Evolutionary conservation across 2,888 invertebrate genomes (phyloP), one percentile per base, ranked within the genome.

Genomic region (Volucella bombylans): DNA sequence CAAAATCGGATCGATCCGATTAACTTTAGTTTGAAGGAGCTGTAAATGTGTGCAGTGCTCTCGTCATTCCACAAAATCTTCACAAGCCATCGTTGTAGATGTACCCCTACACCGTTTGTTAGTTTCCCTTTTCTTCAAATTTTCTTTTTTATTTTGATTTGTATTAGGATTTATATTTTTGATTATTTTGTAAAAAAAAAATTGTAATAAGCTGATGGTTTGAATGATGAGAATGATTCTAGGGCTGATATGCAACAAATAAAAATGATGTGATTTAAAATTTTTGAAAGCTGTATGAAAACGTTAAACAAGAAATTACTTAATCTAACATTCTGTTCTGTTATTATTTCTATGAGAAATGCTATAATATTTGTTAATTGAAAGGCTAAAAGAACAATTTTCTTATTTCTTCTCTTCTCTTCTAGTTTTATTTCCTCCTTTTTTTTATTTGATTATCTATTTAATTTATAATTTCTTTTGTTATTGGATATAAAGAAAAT

Each of bases 401-500:
- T 38, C 39, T 57, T 50, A 23, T 57, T 23, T 6, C 31, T 6
- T 31, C 31, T 31, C 31, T 31, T 31, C 31, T 31, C 6, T 31
- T 31, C 31, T 31, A 31, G 31, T 31, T 31, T 6, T 31, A 0
- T 31, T 31, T 31, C 6, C 18, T 3, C 41, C n/a, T 39, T 47
- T 52, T 65, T 61, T 71, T 71, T 65, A 65, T 50, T 78, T 73
- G 73, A 41, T 57, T 73, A 64, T 31, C 31, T 31, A 68, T 68
- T 73, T 82, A 82, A 83, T 83, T 83, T 83, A 83, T 83, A 80
- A 59, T 54, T 74, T 80, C 79, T 76, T 83, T 83, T 83, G 83
- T 83, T 83, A 83, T 67, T 83, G 65, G 54, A 83, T 54, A 72
- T 73, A 61, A 65, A 64, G 68, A 78, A 43, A 54, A 71, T 45